A percentile compares a stretch with the other conserved stretches of the same genome.
phyloP scores from a whole-genome alignment of 1,140 invertebrate genomes.

The Theocolax elegans region DNA sequence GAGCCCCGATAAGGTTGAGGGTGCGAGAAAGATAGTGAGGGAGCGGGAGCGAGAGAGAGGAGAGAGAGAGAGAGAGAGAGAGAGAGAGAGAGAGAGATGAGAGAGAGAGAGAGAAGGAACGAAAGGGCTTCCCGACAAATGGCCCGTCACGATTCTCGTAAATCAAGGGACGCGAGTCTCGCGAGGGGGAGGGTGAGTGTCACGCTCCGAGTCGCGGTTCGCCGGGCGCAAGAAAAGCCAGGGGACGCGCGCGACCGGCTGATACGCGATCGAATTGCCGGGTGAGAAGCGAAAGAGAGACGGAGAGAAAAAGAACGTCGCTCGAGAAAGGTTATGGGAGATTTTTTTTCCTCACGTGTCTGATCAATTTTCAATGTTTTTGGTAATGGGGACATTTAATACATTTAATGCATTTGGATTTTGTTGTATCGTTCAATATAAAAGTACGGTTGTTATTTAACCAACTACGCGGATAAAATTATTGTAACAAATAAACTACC shows the following conservation, averaged over 20 bases:
- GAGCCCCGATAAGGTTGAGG: constrained; percentile 58
- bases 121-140: constrained; percentile 62
- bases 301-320: no score
- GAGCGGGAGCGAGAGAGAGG: constrained; percentile 11
- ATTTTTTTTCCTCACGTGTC: no score
- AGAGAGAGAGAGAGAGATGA: no score
- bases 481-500: no score
- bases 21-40: constrained; percentile 48
- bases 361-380: no score
- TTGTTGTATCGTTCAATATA: no score
- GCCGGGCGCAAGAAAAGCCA: constrained; percentile 25
- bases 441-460: no score
- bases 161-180: constrained; percentile 56
- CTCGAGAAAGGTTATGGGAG: no score
- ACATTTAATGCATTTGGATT: no score
- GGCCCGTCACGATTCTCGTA: constrained; percentile 65
- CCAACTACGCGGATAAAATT: no score
- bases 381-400: no score
- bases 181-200: constrained; percentile 14
- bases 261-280: constrained; percentile 39
- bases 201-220: constrained; percentile 27
- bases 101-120: constrained; percentile 48
- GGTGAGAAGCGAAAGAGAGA: no score
- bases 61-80: constrained; percentile 58
- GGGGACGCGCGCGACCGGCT: not conserved